Conservation (phyloP, 2,888 invertebrate species). For the Drosophila fulvimacula region DNA sequence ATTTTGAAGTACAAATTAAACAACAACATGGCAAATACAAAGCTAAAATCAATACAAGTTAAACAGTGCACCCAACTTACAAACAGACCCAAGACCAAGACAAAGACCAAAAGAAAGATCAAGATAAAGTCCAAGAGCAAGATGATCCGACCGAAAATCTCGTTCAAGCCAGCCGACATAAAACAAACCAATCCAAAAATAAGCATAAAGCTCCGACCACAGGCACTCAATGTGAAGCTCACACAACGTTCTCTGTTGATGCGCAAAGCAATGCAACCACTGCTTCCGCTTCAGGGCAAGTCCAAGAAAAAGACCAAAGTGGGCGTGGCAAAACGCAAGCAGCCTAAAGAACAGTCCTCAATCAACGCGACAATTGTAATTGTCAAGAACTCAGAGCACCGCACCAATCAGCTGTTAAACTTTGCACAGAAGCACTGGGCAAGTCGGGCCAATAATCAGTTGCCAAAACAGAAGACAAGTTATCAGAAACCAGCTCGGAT, state of each 20-base stretch:
- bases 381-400: not conserved
- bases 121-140: not conserved
- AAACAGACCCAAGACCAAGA: not conserved
- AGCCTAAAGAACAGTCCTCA: not conserved
- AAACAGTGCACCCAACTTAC: constrained; percentile 1
- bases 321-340: not conserved
- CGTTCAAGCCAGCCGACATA: not conserved
- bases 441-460: not conserved
- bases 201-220: not conserved
- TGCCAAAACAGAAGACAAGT: not conserved
- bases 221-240: not conserved
- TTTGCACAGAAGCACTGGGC: not conserved
- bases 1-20: constrained; percentile 30
- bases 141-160: not conserved
- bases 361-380: constrained; percentile 3
- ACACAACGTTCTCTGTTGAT: constrained; percentile 23
- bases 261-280: constrained; percentile 24
- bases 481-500: not conserved
- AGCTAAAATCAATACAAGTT: constrained; percentile 7
- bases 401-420: constrained; percentile 1
- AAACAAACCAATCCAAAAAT: not conserved
- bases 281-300: constrained; percentile 8
- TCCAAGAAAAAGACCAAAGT: not conserved
- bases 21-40: constrained; percentile 33
- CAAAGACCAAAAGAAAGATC: not conserved